Percentiles rank a stretch among this genome's conserved stretches.
Evolutionary conservation across 2,113 vertebrate genomes (phyloP).

Genomic region (Talpa occidentalis): DNA sequence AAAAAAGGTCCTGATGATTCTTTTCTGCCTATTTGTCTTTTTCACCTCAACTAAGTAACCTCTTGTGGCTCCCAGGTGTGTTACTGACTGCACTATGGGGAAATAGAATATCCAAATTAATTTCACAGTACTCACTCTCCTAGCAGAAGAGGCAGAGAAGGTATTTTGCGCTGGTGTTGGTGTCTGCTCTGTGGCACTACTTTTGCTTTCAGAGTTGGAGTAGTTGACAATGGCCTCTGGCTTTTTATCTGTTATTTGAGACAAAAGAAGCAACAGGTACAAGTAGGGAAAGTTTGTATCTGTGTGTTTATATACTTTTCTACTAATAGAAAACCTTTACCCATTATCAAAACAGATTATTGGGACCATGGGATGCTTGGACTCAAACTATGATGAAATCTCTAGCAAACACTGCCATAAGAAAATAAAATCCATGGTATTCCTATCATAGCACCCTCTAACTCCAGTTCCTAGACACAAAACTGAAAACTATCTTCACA

Average conservation of each 20-base stretch:
- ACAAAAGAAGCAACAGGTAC: slow-evolving; percentile 45
- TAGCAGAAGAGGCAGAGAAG: slow-evolving; percentile 82
- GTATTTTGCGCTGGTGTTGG: slow-evolving; percentile 80
- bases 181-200: slow-evolving; percentile 78
- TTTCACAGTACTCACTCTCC: slow-evolving; percentile 85
- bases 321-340: background rate
- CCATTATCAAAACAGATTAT: background rate
- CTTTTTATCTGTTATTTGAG: slow-evolving; percentile 83
- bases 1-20: background rate
- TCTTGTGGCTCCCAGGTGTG: background rate
- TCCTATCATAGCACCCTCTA: background rate
- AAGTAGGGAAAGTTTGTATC: background rate
- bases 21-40: background rate
- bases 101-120: background rate
- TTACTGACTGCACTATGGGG: background rate
- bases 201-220: slow-evolving; percentile 82
- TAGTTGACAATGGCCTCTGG: slow-evolving; percentile 83
- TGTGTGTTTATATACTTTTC: background rate
- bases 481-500: slow-evolving; percentile 1
- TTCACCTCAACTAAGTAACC: background rate
- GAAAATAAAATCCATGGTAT: background rate
- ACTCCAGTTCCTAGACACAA: background rate
- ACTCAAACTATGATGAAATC: background rate
- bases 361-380: background rate
- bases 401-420: background rate